phyloP scores from a whole-genome alignment of 2,888 invertebrate species.

The Blera fallax region DNA sequence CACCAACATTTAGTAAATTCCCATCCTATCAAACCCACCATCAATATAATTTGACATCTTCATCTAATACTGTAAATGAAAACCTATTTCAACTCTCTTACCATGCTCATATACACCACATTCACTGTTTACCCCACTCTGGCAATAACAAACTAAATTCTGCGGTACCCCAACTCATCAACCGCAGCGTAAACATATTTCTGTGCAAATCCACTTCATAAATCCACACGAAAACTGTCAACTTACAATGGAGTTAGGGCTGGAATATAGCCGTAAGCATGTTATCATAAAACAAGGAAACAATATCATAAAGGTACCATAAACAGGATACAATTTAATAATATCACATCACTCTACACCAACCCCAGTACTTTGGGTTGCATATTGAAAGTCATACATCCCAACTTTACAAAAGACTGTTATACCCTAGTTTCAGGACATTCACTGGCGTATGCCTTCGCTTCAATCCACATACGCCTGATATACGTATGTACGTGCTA shows the following conservation, averaged over 20 bases:
- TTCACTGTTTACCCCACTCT: conserved; percentile 9
- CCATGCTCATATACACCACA: background rate
- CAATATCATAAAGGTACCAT: conserved; percentile 72
- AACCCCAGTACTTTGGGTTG: conserved; percentile 13
- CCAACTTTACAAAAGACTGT: conserved; percentile 24
- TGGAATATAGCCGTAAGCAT: conserved; percentile 63
- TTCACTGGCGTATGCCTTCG: background rate
- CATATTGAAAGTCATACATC: conserved; percentile 67
- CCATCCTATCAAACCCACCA: background rate
- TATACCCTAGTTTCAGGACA: conserved; percentile 12
- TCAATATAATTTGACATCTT: conserved; percentile 16
- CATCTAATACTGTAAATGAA: background rate
- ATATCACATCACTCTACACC: conserved; percentile 44
- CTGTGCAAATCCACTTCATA: conserved; percentile 70
- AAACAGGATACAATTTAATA: conserved; percentile 72
- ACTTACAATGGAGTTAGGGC: conserved; percentile 45
- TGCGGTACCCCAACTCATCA: conserved; percentile 52
- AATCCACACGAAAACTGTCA: conserved; percentile 64
- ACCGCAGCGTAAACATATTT: conserved; percentile 68
- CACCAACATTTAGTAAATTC: too few relatives aligned
- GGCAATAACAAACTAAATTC: conserved; percentile 39
- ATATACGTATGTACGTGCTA: conserved; percentile 39
- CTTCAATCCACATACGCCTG: conserved; percentile 12
- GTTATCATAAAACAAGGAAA: conserved; percentile 70
- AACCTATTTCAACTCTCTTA: conserved; percentile 3